Evolutionary conservation across 2,797 vertebrate species (phyloP), one percentile per base, ranked within the genome.

Genomic region (Micromesistius poutassou): DNA sequence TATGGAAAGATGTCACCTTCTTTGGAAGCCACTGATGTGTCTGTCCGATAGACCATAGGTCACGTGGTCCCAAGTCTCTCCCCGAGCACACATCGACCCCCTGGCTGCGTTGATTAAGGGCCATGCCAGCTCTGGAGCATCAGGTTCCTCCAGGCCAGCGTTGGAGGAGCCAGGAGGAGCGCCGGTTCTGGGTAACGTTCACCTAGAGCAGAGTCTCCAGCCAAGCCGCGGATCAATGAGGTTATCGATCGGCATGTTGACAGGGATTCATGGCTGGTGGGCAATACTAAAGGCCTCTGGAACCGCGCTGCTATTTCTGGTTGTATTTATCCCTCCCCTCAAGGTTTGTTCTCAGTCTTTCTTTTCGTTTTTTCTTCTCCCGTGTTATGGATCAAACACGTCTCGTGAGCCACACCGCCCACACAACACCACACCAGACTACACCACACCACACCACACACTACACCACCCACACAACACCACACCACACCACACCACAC

Each of bases 101-200:
- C 79, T 84, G 88, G 89, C 90, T 80, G 75, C 77, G 84, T 87
- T 93, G 91, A 93, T 93, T 91, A 93, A 90, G 78, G 78, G 77
- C 88, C 88, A 82, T 80, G 68, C 68, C 71, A 0, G 70, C 71
- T 77, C 81, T 81, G 85, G 76, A 14, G 79, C 79, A 80, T 82
- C 80, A 82, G 87, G 72, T 78, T 88, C 81, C 83, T 81, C 10
- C 76, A 2, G 78, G 80, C 71, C 74, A 82, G 84, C 74, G 75
- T 79, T 40, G 25, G 46, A 73, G 76, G 84, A 91, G 85, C 87
- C 85, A 83, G 83, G 74, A 81, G 84, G 74, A 62, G 71, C 72
- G 78, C 74, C 74, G 83, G 74, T 82, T 75, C 79, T 75, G 74
- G 77, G 73, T 83, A 79, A 90, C 83, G n/a, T 86, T 84, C 86